A percentile compares a stretch with the other conserved stretches of the same genome.
Evolutionary conservation across 1,140 invertebrate species (phyloP).

Genomic region (Magallana angulata): DNA sequence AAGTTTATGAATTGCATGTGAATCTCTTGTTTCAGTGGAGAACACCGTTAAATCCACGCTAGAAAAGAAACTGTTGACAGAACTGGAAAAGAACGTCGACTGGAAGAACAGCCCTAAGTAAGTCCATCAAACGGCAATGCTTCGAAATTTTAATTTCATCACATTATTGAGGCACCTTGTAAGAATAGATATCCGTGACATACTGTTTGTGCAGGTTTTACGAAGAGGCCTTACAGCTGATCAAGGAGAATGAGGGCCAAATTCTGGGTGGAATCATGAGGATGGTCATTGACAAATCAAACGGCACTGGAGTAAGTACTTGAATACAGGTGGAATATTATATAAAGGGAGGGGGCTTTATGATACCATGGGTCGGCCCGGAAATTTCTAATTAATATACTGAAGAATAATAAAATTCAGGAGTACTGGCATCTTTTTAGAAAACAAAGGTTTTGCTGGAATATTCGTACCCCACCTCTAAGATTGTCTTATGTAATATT

Average conservation of each 20-base stretch:
- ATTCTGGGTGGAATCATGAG: not conserved
- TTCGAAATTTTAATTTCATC: not conserved
- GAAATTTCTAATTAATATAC: not conserved
- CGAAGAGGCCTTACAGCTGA: not conserved
- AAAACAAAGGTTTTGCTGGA: too few relatives aligned
- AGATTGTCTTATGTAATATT: not conserved
- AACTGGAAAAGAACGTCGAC: not conserved
- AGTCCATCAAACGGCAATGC: not conserved
- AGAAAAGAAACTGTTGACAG: not conserved
- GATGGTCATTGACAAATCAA: not conserved
- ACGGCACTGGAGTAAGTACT: conserved; percentile 16
- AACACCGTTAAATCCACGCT: conserved; percentile 1
- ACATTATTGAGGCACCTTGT: not conserved
- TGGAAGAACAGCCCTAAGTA: not conserved
- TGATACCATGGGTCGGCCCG: not conserved
- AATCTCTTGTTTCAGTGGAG: not conserved
- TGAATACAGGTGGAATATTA: not conserved
- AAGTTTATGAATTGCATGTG: not conserved
- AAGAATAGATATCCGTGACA: too few relatives aligned
- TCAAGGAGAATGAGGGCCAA: not conserved
- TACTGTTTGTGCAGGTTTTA: not conserved
- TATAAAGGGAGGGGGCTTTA: not conserved
- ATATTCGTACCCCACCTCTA: not conserved
- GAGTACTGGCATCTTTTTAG: too few relatives aligned
- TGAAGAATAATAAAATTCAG: not conserved